Base-by-base conservation (phyloP, 1,140 invertebrate species). In the Oncopodura yosiiana region DNA sequence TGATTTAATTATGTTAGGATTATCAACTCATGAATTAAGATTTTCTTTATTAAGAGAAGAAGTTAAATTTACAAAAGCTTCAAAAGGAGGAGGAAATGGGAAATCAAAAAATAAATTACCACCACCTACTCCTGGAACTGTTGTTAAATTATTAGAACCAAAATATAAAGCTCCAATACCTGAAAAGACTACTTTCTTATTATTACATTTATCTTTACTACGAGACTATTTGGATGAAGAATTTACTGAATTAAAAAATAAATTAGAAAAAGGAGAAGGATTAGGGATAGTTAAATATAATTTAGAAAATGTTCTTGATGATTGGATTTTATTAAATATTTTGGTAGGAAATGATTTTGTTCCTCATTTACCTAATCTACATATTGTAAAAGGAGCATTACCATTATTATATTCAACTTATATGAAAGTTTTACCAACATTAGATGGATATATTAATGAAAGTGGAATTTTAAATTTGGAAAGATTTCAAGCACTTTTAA, bases 341-440 rank as follows among this genome's bases (percentile, higher is more conserved):
- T 72, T 98, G 24, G 85, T 97, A 5, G 94, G 94, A 38, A 98
- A 98, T 71, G 94, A 98, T 73, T 98, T 98, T 71, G 87, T 98
- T 65, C 94, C 94, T 0, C 79, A 95, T 73, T 73, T 97, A 49
- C 93, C 94, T 26, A 82, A 94, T 69, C 77, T 98, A 67, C 89
- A 97, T 69, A 96, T 99, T 62, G 78, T 80, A 49, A 83, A 87
- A 66, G 88, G 90, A 66, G 89, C 90, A 29, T 68, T 97, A 42
- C 84, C 87, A 0, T 69, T 86, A 36, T 74, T 99, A 32, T 97
- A 93, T 73, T 77, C 81, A 63, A 83, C 82, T 2, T 99, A 98
- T 68, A 94, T 86, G 68, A 76, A 81, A 26, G 80, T 93, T 21
- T 72, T 97, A 60, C 90, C 89, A 1, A 80, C 78, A 16, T 75